Evolutionary conservation across 2,113 vertebrate species (phyloP).

Genomic region (Melanotaenia duboulayi): DNA sequence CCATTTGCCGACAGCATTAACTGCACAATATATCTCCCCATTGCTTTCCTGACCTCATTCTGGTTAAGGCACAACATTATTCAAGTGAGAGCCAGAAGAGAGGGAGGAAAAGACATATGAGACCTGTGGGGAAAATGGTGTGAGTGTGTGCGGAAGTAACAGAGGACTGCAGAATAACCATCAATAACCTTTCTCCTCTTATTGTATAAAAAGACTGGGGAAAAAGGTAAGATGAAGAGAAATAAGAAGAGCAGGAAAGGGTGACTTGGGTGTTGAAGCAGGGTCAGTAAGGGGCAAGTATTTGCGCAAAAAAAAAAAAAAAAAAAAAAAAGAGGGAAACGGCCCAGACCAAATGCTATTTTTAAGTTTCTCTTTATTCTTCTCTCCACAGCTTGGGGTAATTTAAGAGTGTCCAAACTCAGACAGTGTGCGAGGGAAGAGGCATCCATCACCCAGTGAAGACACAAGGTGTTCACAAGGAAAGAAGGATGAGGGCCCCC

Average conservation of each 20-base stretch:
- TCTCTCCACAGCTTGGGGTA: conserved; percentile 70
- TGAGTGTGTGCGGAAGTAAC: conserved; percentile 43
- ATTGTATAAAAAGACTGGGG: conserved; percentile 36
- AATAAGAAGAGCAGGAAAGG: conserved; percentile 40
- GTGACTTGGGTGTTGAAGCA: conserved; percentile 38
- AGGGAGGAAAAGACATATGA: conserved; percentile 62
- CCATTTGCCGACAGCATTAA: conserved; percentile 73
- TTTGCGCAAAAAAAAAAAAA: conserved; percentile 66
- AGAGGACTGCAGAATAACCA: conserved; percentile 75
- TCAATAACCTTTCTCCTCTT: conserved; percentile 76
- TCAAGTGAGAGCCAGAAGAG: conserved; percentile 71
- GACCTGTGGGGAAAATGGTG: conserved; percentile 49
- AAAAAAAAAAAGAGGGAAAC: conserved; percentile 63
- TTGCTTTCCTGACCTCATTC: conserved; percentile 82
- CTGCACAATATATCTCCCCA: conserved; percentile 74
- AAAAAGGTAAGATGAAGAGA: conserved; percentile 40
- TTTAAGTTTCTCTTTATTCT: conserved; percentile 72
- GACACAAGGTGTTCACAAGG: conserved; percentile 71
- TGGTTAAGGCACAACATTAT: conserved; percentile 79
- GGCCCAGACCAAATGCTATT: conserved; percentile 73
- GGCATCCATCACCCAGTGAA: conserved; percentile 77
- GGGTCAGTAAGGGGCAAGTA: conserved; percentile 57
- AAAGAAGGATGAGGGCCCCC: conserved; percentile 61
- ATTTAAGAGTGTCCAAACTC: conserved; percentile 77
- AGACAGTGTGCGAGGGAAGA: conserved; percentile 63